Evolutionary conservation across 1,140 invertebrate species (phyloP), one percentile per base, ranked within the genome.

Genomic region (Harpegnathos saltator): DNA sequence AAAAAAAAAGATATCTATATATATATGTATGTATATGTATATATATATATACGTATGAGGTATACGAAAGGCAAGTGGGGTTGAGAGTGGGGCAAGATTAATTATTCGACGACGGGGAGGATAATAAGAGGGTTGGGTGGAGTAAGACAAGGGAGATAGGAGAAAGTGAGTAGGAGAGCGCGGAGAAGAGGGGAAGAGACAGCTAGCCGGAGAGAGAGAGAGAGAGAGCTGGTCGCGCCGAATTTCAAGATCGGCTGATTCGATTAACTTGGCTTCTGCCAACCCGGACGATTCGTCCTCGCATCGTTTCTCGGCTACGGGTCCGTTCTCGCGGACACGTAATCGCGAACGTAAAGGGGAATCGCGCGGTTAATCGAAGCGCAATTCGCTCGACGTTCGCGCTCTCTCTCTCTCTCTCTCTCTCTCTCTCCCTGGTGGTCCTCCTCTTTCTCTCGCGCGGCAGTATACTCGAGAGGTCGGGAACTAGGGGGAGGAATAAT

Each of bases 1-100:
- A 85, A 86, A 91, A 81, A 89, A 82, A 84, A 83, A 44, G 78
- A 82, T n/a, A n/a, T n/a, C n/a, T 66, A 73, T 85, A 73, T 88
- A 75, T 81, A 63, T 84, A 83, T 82, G 78, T 78, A 87, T 72
- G 65, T 71, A 68, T 68, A 78, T 66, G 59, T 68, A 74, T 84
- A 61, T 69, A 65, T 80, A 88, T 84, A 85, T 83, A 83, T 81
- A 83, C 72, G 68, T 85, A 88, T 85, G 86, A 88, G 81, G 68
- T 89, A 84, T 83, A 89, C 81, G 83, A 84, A 62, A 85, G 80
- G 86, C 54, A 74, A 61, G 62, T 44, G 38, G 38, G 38, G 38
- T n/a, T n/a, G n/a, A n/a, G n/a, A n/a, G n/a, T 3, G 4, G 7
- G 38, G 38, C 3, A 44, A 9, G 38, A 9, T 44, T 44, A 44